Percentiles rank a stretch among this genome's conserved stretches.
phyloP scores from a whole-genome alignment of 2,113 vertebrate species.

The Tringa solitaria region DNA sequence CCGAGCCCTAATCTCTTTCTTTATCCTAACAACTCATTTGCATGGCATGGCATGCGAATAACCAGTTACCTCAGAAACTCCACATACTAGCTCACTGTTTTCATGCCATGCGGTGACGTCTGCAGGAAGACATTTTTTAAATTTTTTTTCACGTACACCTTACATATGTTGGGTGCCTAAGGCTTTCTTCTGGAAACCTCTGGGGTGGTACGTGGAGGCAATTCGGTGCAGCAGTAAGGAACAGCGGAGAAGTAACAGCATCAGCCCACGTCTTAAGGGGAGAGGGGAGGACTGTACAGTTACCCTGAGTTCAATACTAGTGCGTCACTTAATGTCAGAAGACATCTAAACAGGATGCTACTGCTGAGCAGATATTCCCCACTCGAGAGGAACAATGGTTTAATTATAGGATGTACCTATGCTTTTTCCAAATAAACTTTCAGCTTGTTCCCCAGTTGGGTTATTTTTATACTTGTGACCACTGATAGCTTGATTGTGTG shows the following conservation, averaged over 20 bases:
- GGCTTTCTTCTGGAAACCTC: not conserved
- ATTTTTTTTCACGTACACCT: not conserved
- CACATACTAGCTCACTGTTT: not conserved
- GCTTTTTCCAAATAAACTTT: constrained; percentile 41
- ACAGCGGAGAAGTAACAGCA: not conserved
- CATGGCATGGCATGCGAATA: not conserved
- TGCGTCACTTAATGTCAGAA: not conserved
- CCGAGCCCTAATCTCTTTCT: not conserved
- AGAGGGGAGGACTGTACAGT: not conserved
- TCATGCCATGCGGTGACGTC: not conserved
- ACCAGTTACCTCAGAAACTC: not conserved
- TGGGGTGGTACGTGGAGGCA: not conserved
- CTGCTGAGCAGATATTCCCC: constrained; percentile 28
- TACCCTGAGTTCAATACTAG: not conserved
- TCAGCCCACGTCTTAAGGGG: not conserved
- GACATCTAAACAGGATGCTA: constrained; percentile 40
- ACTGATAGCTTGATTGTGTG: not conserved
- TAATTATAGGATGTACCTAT: constrained; percentile 52
- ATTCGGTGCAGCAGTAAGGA: not conserved
- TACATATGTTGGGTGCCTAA: not conserved
- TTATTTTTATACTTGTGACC: constrained; percentile 33
- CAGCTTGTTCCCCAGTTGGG: constrained; percentile 4
- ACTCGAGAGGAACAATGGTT: constrained; percentile 18
- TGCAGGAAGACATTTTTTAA: not conserved
- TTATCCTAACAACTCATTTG: constrained; percentile 2